A percentile compares a stretch with the other conserved stretches of the same genome.
These are phyloP conservation scores for Patella depressa DNA, from an alignment of 2,888 invertebrate species.

Conservation along the genomic window DNA sequence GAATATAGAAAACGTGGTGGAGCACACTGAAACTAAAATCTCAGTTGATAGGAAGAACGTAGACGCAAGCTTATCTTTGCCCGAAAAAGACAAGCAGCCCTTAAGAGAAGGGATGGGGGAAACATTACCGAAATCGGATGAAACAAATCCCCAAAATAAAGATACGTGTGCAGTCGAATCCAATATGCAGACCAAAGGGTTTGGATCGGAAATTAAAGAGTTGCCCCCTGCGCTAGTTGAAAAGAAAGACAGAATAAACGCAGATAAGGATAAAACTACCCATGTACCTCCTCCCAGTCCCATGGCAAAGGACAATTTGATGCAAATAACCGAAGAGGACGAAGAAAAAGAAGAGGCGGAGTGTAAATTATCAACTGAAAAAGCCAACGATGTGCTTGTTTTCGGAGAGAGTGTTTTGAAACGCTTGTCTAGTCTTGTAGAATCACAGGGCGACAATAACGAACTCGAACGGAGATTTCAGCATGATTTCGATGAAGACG, in stretches of 20 bases:
- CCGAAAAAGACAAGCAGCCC: too few species aligned
- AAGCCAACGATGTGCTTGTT: conserved; percentile 36
- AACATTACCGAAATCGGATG: too few species aligned
- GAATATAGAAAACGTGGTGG: too few species aligned
- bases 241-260: background rate
- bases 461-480: conserved; percentile 15
- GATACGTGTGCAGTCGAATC: too few species aligned
- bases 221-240: background rate
- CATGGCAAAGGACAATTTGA: conserved; percentile 42
- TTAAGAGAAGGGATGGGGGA: too few species aligned
- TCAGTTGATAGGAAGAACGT: background rate
- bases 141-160: too few species aligned
- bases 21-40: too few species aligned
- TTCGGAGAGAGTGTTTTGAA: conserved; percentile 56
- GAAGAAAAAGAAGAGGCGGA: conserved; percentile 32
- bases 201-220: too few species aligned
- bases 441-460: conserved; percentile 36
- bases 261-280: conserved; percentile 11
- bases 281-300: conserved; percentile 57
- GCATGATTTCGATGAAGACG: background rate
- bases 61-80: too few species aligned
- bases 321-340: conserved; percentile 34
- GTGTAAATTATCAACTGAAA: conserved; percentile 23
- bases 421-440: conserved; percentile 52
- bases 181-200: too few species aligned